Evolutionary conservation across 2,888 invertebrate species (phyloP).

Genomic region (Anagyrus pseudococci): DNA sequence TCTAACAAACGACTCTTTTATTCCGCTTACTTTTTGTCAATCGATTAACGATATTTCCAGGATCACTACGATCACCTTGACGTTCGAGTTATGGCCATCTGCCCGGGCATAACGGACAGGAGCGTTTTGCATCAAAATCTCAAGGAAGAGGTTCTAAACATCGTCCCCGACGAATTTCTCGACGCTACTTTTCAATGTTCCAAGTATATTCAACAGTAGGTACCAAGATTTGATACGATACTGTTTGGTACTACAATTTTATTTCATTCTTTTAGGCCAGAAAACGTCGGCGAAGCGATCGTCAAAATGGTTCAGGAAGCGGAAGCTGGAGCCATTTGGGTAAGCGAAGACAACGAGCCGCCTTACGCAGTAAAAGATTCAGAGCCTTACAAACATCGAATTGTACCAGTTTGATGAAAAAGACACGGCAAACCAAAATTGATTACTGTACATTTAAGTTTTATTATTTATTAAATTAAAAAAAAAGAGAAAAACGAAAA

Average conservation of each 20-base stretch:
- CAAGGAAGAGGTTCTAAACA: conserved; percentile 25
- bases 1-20: background rate
- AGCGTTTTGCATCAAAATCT: conserved; percentile 43
- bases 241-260: background rate
- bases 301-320: conserved; percentile 50
- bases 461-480: background rate
- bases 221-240: background rate
- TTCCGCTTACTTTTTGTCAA: background rate
- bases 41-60: conserved; percentile 42
- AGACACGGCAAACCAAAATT: background rate
- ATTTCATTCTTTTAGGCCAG: conserved; percentile 45
- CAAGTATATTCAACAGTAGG: conserved; percentile 34
- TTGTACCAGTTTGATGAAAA: conserved; percentile 8
- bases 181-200: conserved; percentile 29
- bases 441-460: background rate
- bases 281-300: conserved; percentile 52
- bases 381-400: conserved; percentile 33
- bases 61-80: conserved; percentile 55
- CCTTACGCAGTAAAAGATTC: conserved; percentile 53
- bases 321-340: conserved; percentile 54
- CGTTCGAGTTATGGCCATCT: conserved; percentile 54
- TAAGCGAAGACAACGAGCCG: conserved; percentile 51
- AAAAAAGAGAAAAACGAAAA: no score
- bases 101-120: conserved; percentile 57
- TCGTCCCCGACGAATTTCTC: conserved; percentile 27